These are phyloP conservation scores for Sipha flava DNA, from an alignment of 1,140 invertebrate species.

Conservation along the genomic window DNA sequence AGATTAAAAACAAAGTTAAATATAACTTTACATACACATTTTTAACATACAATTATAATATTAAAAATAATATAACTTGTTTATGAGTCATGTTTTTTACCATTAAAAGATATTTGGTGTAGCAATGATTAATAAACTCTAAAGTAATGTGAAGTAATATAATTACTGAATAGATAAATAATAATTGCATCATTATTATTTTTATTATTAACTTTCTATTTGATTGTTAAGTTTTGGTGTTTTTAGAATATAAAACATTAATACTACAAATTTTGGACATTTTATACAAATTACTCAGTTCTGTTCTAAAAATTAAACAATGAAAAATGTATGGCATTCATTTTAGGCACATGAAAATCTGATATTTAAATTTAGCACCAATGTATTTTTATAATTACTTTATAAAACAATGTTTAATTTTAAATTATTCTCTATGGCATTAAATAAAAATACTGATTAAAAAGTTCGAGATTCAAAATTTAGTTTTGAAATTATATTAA, in stretches of 20 bases:
- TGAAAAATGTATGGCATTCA: background rate
- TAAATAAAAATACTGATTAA: background rate
- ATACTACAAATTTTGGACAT: background rate
- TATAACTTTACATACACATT: background rate
- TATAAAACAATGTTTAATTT: background rate
- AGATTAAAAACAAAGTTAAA: background rate
- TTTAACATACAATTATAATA: background rate
- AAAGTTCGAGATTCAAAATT: background rate
- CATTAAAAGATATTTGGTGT: background rate
- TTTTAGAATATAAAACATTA: background rate
- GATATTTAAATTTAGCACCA: constrained; percentile 11
- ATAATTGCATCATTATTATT: background rate
- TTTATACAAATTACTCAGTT: constrained; percentile 2
- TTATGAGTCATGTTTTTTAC: background rate
- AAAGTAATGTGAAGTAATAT: background rate
- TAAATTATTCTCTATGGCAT: background rate
- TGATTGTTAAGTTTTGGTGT: background rate
- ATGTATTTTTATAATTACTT: background rate
- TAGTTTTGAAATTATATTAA: background rate
- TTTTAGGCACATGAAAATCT: background rate
- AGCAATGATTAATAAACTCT: background rate
- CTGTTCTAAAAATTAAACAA: background rate
- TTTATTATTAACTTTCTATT: background rate
- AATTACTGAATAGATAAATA: background rate
- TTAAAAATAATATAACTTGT: background rate